A percentile compares a stretch with the other conserved stretches of the same genome.
These are phyloP conservation scores for Peromyscus melanophrys DNA, from an alignment of 2,797 vertebrate genomes.

Conservation along the genomic window DNA sequence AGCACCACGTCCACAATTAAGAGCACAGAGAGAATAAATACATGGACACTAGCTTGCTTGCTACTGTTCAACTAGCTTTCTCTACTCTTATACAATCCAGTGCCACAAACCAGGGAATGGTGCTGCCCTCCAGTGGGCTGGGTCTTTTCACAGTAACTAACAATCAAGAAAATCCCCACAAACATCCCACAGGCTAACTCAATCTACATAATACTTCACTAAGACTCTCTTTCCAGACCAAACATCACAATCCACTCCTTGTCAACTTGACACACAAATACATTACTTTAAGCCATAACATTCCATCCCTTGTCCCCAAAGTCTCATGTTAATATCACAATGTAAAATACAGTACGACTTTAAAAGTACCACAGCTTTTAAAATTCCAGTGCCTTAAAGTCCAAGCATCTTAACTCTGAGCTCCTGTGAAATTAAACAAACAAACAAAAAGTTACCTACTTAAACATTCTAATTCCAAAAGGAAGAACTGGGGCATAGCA, in stretches of 20 bases:
- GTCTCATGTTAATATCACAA: neutral
- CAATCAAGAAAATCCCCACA: neutral
- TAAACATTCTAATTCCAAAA: neutral
- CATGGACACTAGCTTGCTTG: neutral
- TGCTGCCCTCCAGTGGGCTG: neutral
- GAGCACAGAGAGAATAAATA: neutral
- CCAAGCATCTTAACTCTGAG: neutral
- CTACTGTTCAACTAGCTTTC: neutral
- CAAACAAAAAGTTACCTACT: neutral
- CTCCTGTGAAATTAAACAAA: neutral
- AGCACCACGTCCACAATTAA: neutral
- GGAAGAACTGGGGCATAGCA: neutral
- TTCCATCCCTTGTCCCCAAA: neutral
- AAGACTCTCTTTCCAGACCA: neutral
- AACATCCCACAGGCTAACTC: neutral
- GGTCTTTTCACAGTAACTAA: neutral
- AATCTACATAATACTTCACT: neutral
- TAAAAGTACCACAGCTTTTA: neutral
- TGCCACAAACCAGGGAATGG: neutral
- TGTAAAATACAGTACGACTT: neutral
- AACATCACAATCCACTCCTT: neutral
- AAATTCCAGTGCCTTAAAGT: neutral
- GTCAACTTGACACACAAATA: neutral
- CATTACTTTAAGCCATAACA: neutral
- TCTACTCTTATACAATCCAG: neutral